Conservation (phyloP, 2,113 vertebrate species). For the Delphinapterus leucas region DNA sequence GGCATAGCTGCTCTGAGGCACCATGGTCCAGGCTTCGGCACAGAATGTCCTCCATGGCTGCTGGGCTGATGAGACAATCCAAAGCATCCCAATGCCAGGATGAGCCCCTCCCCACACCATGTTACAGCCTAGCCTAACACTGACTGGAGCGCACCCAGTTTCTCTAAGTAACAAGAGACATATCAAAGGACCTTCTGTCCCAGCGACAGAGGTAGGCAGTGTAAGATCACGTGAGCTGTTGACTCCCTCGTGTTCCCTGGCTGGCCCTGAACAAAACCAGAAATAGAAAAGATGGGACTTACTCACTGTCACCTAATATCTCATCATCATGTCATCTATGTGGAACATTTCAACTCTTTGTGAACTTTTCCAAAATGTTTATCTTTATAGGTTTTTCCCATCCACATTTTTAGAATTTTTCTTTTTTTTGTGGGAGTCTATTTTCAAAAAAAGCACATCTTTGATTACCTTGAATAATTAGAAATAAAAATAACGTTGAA, state of each 20-base stretch:
- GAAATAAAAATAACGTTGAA: not conserved
- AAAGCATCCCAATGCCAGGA: accelerated
- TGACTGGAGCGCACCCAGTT: accelerated
- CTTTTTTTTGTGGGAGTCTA: not conserved
- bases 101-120: not conserved
- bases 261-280: not conserved
- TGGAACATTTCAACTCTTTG: not conserved
- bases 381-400: not conserved
- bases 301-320: not conserved
- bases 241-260: not conserved
- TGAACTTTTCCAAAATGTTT: not conserved
- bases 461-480: not conserved
- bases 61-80: too few relatives aligned
- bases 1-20: not conserved
- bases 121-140: not conserved
- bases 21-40: accelerated
- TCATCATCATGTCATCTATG: not conserved
- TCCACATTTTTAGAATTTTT: not conserved
- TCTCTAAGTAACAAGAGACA: not conserved
- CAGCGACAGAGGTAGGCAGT: not conserved
- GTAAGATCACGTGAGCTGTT: not conserved
- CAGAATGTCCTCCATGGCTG: accelerated
- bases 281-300: not conserved
- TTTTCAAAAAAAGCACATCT: not conserved
- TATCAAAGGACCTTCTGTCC: not conserved